Percentiles rank a stretch among this genome's conserved stretches.
These are phyloP conservation scores for Antheraea yamamai DNA, from an alignment of 2,888 invertebrate genomes.

Conservation along the genomic window DNA sequence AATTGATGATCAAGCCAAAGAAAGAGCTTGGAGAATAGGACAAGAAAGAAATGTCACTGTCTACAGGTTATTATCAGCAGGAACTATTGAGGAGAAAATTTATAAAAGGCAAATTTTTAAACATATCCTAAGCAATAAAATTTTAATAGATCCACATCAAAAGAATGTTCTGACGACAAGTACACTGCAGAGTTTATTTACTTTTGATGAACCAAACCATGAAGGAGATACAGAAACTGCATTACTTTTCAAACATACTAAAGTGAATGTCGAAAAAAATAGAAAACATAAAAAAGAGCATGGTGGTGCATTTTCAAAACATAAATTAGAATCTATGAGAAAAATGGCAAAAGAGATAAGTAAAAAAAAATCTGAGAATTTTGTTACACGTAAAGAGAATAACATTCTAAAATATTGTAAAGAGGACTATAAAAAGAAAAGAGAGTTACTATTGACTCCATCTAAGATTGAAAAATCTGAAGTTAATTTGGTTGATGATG, in stretches of 20 bases:
- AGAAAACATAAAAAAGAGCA: conserved; percentile 37
- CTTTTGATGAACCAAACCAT: conserved; percentile 87
- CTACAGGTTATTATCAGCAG: conserved; percentile 92
- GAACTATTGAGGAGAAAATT: conserved; percentile 97
- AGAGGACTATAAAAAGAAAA: conserved; percentile 74
- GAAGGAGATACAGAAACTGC: conserved; percentile 90
- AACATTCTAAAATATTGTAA: conserved; percentile 56
- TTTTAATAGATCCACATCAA: conserved; percentile 94
- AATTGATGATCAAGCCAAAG: conserved; percentile 94
- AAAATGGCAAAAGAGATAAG: conserved; percentile 83
- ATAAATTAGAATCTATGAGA: conserved; percentile 84
- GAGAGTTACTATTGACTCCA: conserved; percentile 69
- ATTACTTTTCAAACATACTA: conserved; percentile 86
- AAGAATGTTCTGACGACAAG: conserved; percentile 94
- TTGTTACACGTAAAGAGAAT: conserved; percentile 29
- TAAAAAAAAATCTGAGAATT: conserved; percentile 68
- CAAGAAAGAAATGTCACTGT: conserved; percentile 92
- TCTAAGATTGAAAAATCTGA: conserved; percentile 59
- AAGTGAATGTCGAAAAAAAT: conserved; percentile 65
- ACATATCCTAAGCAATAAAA: conserved; percentile 93
- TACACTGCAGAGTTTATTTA: conserved; percentile 93
- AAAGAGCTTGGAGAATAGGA: conserved; percentile 97
- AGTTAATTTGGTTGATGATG: conserved; percentile 79
- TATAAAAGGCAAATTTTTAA: conserved; percentile 98
- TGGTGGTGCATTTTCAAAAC: conserved; percentile 63